Conservation (phyloP, 1,140 invertebrate species). For the Aphis craccivora region DNA sequence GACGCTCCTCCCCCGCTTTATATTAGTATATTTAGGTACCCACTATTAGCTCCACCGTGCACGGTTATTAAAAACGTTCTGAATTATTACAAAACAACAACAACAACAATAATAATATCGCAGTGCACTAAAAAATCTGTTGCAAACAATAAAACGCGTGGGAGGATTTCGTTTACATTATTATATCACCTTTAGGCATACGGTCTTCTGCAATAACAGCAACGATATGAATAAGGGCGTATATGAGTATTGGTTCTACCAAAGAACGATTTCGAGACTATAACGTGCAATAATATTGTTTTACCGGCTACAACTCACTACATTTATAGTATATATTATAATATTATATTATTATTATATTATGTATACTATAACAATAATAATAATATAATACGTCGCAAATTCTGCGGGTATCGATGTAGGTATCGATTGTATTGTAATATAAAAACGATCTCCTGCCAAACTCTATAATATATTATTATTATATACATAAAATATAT, state of each 20-base stretch:
- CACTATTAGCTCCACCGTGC: neutral
- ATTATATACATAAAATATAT: neutral
- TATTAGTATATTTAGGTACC: neutral
- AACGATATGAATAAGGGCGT: neutral
- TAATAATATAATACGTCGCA: neutral
- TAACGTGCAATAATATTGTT: neutral
- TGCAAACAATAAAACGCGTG: neutral
- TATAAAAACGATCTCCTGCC: neutral
- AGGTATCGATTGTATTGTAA: neutral
- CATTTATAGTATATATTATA: neutral
- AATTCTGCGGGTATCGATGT: neutral
- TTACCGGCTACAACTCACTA: neutral
- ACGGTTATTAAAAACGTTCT: neutral
- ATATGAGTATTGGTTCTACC: no score
- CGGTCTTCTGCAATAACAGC: neutral
- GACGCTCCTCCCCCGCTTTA: neutral
- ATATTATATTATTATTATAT: neutral
- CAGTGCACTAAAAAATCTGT: neutral
- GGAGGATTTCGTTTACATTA: neutral
- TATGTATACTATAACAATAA: neutral
- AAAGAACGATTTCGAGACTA: neutral
- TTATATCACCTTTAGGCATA: neutral
- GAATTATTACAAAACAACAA: neutral
- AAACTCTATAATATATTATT: neutral
- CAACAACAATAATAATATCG: neutral